phyloP scores from a whole-genome alignment of 64 coral and sea anemone genomes.

The Exaiptasia diaphana region DNA sequence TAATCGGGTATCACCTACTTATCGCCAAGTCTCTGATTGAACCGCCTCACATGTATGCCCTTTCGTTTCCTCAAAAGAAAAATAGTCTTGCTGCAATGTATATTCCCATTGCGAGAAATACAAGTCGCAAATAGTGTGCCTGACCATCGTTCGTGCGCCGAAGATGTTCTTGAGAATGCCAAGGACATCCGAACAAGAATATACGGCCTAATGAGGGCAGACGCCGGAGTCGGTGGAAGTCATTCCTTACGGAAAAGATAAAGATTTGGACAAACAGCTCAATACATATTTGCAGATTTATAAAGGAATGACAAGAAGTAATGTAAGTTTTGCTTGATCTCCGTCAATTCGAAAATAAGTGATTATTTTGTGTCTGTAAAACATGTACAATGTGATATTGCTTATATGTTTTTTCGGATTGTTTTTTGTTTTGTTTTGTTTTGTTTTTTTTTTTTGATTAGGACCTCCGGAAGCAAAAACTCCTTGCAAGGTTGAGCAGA shows the following conservation, averaged over 20 bases:
- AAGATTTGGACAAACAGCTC: background rate
- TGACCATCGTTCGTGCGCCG: background rate
- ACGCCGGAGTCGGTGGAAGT: background rate
- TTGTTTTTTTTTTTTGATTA: background rate
- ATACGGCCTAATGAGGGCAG: background rate
- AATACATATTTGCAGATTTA: background rate
- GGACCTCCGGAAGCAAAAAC: conserved; percentile 5
- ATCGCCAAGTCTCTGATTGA: background rate
- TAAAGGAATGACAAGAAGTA: conserved; percentile 1
- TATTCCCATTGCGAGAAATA: background rate
- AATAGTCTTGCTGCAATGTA: background rate
- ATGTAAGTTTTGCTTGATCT: background rate
- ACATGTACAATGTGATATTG: background rate
- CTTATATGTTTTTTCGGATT: background rate
- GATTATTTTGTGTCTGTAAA: background rate
- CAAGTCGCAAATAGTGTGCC: background rate
- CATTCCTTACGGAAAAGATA: background rate
- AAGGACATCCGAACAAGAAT: background rate
- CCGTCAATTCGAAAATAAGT: too few species aligned
- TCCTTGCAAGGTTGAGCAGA: too few species aligned
- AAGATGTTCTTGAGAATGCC: background rate
- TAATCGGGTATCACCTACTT: background rate
- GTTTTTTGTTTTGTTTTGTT: too few species aligned
- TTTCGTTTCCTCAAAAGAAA: background rate
- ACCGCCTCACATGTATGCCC: background rate